Evolutionary conservation across 2,888 invertebrate genomes (phyloP).

Genomic region (Phorcus lineatus): DNA sequence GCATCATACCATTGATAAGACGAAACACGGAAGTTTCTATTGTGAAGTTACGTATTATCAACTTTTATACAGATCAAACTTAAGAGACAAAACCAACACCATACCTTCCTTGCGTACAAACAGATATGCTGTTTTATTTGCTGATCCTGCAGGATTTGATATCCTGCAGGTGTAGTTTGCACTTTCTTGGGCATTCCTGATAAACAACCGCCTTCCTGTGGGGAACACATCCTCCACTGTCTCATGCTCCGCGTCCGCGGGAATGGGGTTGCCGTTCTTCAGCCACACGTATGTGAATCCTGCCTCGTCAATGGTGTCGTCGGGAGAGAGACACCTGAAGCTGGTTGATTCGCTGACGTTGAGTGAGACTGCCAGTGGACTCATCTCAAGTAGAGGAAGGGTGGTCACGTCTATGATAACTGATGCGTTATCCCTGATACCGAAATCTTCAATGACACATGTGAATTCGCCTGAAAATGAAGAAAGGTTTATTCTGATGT

Average conservation of each 20-base stretch:
- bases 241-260: constrained; percentile 38
- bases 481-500: not conserved
- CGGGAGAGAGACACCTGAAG: constrained; percentile 61
- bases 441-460: constrained; percentile 59
- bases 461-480: constrained; percentile 57
- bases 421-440: constrained; percentile 44
- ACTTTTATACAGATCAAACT: too few relatives aligned
- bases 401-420: constrained; percentile 59
- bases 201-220: constrained; percentile 61
- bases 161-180: constrained; percentile 64
- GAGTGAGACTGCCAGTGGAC: constrained; percentile 57
- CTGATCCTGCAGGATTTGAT: constrained; percentile 58
- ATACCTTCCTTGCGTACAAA: constrained; percentile 51
- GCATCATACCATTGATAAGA: too few relatives aligned
- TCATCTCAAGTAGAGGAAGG: constrained; percentile 61
- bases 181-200: constrained; percentile 40
- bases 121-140: constrained; percentile 51
- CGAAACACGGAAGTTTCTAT: too few relatives aligned
- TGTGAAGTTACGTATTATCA: too few relatives aligned
- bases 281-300: constrained; percentile 58
- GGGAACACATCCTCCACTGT: constrained; percentile 64
- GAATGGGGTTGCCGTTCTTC: constrained; percentile 45
- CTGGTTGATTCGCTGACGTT: constrained; percentile 43
- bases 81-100: too few relatives aligned
- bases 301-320: constrained; percentile 53